A percentile compares a stretch with the other conserved stretches of the same genome.
phyloP scores from a whole-genome alignment of 2,888 invertebrate genomes.

The Ophioninae sp. region DNA sequence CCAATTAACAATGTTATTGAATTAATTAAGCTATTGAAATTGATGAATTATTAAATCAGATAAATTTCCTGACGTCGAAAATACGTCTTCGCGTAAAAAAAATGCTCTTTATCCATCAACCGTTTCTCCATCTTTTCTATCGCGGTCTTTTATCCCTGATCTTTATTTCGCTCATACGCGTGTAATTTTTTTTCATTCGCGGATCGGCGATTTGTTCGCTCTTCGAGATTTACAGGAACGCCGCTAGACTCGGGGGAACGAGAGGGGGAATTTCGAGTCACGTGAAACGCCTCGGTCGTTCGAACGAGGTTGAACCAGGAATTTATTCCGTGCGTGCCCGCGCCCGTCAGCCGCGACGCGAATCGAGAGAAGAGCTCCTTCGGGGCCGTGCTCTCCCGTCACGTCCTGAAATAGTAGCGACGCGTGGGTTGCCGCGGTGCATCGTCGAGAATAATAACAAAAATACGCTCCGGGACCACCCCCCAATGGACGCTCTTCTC shows the following conservation, averaged over 20 bases:
- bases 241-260: neutral
- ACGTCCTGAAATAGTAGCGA: conserved; percentile 77
- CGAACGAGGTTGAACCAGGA: neutral
- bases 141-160: too few species aligned
- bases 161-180: too few species aligned
- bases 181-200: too few species aligned
- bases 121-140: too few species aligned
- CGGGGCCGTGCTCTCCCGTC: conserved; percentile 65
- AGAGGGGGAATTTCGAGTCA: conserved; percentile 1
- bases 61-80: too few species aligned
- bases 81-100: too few species aligned
- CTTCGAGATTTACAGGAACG: too few species aligned
- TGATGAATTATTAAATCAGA: too few species aligned
- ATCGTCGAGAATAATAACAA: conserved; percentile 66
- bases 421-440: conserved; percentile 77
- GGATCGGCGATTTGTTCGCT: too few species aligned
- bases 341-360: neutral
- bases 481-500: conserved; percentile 11
- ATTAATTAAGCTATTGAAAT: too few species aligned
- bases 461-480: conserved; percentile 48
- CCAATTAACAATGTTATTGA: too few species aligned
- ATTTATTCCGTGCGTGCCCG: conserved; percentile 5
- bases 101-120: too few species aligned
- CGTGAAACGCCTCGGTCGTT: conserved; percentile 11
- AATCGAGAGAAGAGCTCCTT: conserved; percentile 16